Evolutionary conservation across 2,797 vertebrate genomes (phyloP).

Genomic region (Oreochromis mossambicus): DNA sequence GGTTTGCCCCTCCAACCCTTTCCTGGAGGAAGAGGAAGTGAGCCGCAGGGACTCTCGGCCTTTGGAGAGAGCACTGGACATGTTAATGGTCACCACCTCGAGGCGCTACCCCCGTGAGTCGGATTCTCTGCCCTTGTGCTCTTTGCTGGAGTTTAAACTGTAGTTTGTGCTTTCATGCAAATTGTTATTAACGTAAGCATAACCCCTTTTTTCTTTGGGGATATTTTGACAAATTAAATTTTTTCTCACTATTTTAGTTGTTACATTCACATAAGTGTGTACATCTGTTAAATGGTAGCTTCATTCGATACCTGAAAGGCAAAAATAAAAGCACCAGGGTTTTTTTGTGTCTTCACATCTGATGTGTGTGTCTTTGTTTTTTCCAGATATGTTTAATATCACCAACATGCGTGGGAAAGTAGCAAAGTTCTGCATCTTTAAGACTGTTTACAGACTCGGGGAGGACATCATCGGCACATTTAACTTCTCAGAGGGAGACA

Average conservation of each 20-base stretch:
- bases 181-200: accelerated
- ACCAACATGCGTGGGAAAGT: conserved; percentile 93
- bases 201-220: not conserved
- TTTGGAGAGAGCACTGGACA: conserved; percentile 88
- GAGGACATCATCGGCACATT: conserved; percentile 95
- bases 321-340: not conserved
- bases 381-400: conserved; percentile 93
- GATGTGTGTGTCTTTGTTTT: not conserved
- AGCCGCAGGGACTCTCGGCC: conserved; percentile 86
- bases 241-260: not conserved
- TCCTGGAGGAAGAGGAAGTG: conserved; percentile 91
- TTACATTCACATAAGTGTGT: not conserved
- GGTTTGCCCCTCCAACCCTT: conserved; percentile 94
- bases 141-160: not conserved
- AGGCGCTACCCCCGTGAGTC: conserved; percentile 89
- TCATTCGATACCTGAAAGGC: not conserved
- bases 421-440: conserved; percentile 96
- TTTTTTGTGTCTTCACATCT: not conserved
- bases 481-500: conserved; percentile 92
- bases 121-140: not conserved
- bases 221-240: not conserved
- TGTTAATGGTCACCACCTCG: conserved; percentile 92
- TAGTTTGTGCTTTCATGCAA: not conserved
- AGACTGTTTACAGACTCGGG: conserved; percentile 92
- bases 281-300: not conserved